Base-by-base conservation (phyloP, 2,888 invertebrate genomes). In the Archaeoteleia sp. region DNA sequence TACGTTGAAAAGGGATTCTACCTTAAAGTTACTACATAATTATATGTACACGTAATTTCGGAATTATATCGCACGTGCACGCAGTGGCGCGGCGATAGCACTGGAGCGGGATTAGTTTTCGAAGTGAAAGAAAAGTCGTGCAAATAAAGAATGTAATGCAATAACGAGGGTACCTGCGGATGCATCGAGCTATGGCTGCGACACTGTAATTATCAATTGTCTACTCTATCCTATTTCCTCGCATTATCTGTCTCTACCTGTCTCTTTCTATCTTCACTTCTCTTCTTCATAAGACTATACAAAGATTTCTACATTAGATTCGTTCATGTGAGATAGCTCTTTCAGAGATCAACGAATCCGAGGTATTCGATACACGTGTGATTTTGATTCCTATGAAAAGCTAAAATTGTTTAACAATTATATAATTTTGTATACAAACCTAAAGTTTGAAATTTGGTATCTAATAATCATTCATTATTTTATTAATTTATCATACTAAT, bases 31-130 rank as follows among this genome's bases (percentile, higher is more conserved):
- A 32, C 34, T 35, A 32, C 45, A 49, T 34, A 43, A 29, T 53
- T 40, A 51, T 60, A 43, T 27, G 51, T 20, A 45, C 25, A 29
- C 42, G 51, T 46, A 34, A 27, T 58, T 45, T 20, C 53, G 32
- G 20, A 32, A 62, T 25, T 58, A 66, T 62, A 69, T 74, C 75
- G 76, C 78, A 79, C 78, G 78, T 80, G 76, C 76, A 79, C 76
- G 80, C 81, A 81, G 81, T 82, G 80, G 82, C 81, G 80, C 79
- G 81, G 81, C 79, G 80, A 81, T 81, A 80, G 80, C 78, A 80
- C 72, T 72, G 72, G 71, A 75, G 73, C 71, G 72, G 62, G 67
- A 35, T 51, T 43, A 39, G 32, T 45, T 49, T 57, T 35, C 34
- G 32, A 23, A 20, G 10, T 53, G 12, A 46, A 46, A 39, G 9